Base-by-base conservation (phyloP, 2,797 vertebrate genomes). In the Sebastes flavidus region DNA sequence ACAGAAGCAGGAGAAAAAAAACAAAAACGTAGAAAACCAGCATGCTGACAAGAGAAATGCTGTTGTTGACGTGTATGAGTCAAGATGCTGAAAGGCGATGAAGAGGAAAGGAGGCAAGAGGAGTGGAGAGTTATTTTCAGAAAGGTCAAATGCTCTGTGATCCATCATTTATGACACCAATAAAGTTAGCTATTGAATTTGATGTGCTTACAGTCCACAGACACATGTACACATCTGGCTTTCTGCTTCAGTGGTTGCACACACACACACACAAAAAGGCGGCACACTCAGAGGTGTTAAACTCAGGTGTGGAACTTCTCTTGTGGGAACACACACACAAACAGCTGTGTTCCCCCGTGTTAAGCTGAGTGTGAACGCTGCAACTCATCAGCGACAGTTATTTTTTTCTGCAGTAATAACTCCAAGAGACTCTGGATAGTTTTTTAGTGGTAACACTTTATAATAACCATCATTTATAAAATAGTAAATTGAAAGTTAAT, bases 81-180 rank as follows among this genome's bases (percentile, higher is more conserved):
- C 29, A 32, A 56, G 59, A 61, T 65, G 16, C 69, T 54, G 65
- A 76, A 38, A 68, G 58, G 32, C 8, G n/a, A 29, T 16, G 65
- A n/a, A 18, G 71, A 42, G 46, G 66, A 52, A 25, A 49, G 36
- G 68, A 52, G 12, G 54, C 25, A 1, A 27, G 38, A 65, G 65
- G 29, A 36, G 36, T 1, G 27, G 63, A 24, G 72, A 16, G 63
- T 66, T 84, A 38, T 87, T 87, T 82, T 73, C 74, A 71, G 76
- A 80, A n/a, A 86, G 75, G 80, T 85, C 82, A 75, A 42, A 77
- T 5, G 29, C 72, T 76, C 65, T 2, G 16, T 24, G 68, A 68
- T 66, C 55, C 22, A 9, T 76, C 56, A 8, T 72, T 49, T 63
- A 11, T 75, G n/a, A 83, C 70, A 76, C 34, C 30, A 13, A 60